Base-by-base conservation (phyloP, 2,797 vertebrate genomes). In the Mallotus villosus region DNA sequence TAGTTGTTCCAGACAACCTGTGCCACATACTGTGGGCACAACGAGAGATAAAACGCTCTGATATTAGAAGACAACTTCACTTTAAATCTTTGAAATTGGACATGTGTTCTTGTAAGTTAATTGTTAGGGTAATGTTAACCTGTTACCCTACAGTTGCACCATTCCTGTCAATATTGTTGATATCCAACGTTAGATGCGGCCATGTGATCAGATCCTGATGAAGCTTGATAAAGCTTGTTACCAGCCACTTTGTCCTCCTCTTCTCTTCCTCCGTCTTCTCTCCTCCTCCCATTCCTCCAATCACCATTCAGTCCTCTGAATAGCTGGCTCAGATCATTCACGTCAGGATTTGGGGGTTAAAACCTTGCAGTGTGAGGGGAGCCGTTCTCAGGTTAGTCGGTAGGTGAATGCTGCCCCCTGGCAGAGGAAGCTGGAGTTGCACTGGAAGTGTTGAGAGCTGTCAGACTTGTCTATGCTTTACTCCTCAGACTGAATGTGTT, bases 161-260 rank as follows among this genome's bases (percentile, higher is more conserved):
- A 74, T 72, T 69, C 70, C 83, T 84, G 84, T 87, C 89, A 86
- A 73, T 55, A 68, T 59, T 70, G 34, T 76, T 76, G 83, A 81
- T 87, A 87, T 87, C 85, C 86, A 81, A 82, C 82, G 85, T 88
- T 82, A 74, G 80, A 84, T 82, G 81, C 81, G 82, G 70, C 74
- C 76, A 63, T 84, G 81, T 73, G 72, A 3, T 55, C 75, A 70
- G 78, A 86, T 87, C 86, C 79, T 84, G 81, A 87, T 82, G 79
- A 81, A 75, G 77, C 78, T 74, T 77, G 65, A 84, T 85, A 78
- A 83, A 4, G 27, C 27, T 84, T 84, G 49, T 70, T 71, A 59
- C 7, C 57, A 21, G n/a, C 21, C 57, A 11, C 21, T 21, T 24
- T 8, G 8, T 7, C 6, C 1, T 21, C 57, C 57, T 11, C 57